Evolutionary conservation across 1,140 invertebrate genomes (phyloP).

Genomic region (Nasonia giraulti): DNA sequence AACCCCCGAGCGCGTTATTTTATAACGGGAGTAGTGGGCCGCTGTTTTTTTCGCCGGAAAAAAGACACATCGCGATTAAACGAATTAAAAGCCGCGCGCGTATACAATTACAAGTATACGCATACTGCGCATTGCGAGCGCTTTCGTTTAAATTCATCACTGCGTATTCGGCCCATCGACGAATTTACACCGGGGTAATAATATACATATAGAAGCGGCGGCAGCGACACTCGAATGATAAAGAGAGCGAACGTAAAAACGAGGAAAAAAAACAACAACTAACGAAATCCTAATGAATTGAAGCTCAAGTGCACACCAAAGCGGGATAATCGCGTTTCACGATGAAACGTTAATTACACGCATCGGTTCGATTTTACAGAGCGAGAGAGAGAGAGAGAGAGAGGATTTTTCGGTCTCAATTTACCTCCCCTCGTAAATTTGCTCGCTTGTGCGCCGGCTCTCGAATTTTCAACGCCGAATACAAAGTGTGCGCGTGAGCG

Average conservation of each 20-base stretch:
- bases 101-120: neutral
- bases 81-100: neutral
- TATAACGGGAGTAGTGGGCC: no score
- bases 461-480: slow-evolving; percentile 49
- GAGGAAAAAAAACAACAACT: neutral
- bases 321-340: slow-evolving; percentile 43
- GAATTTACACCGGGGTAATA: neutral
- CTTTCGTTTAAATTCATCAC: no score
- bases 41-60: no score
- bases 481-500: slow-evolving; percentile 46
- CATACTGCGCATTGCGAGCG: neutral
- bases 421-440: slow-evolving; percentile 54
- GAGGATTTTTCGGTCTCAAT: slow-evolving; percentile 41
- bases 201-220: neutral
- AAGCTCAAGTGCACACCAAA: neutral
- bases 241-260: neutral
- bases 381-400: neutral
- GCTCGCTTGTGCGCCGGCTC: slow-evolving; percentile 21
- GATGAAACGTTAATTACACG: slow-evolving; percentile 46
- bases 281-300: slow-evolving; percentile 41
- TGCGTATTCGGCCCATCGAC: no score
- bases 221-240: neutral
- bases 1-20: neutral
- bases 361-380: slow-evolving; percentile 26
- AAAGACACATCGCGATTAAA: neutral